Evolutionary conservation across 1,140 invertebrate species (phyloP).

Genomic region (Megathymus violae): DNA sequence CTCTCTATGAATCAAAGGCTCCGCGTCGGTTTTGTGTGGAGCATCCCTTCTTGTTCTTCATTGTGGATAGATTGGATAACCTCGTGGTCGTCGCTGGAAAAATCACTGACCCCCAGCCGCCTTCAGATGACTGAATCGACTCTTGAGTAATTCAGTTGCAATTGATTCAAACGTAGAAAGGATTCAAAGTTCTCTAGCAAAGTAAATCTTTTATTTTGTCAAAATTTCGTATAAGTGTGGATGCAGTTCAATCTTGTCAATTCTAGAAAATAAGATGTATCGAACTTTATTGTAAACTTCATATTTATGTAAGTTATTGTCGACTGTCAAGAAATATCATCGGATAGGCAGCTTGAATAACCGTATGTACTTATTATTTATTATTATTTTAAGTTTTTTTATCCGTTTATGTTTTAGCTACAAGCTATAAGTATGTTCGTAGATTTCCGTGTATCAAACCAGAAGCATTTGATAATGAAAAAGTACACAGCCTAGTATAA

Average conservation of each 20-base stretch:
- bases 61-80: constrained; percentile 85
- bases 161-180: too few species aligned
- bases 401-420: background rate
- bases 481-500: constrained; percentile 80
- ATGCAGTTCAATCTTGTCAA: too few species aligned
- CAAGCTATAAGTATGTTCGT: constrained; percentile 13
- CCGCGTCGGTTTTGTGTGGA: constrained; percentile 84
- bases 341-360: too few species aligned
- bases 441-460: constrained; percentile 51
- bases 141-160: background rate
- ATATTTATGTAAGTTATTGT: too few species aligned
- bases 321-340: too few species aligned
- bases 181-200: too few species aligned
- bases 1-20: constrained; percentile 50
- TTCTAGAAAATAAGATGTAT: too few species aligned
- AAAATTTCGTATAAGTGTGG: too few species aligned
- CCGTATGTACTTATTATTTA: too few species aligned
- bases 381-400: too few species aligned
- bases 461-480: constrained; percentile 84
- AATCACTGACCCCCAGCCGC: constrained; percentile 77
- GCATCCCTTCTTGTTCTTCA: constrained; percentile 88
- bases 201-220: too few species aligned
- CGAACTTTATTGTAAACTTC: too few species aligned
- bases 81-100: constrained; percentile 87
- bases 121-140: constrained; percentile 38